Conservation (phyloP, 1,140 invertebrate genomes). For the Lanistes nyassanus region DNA sequence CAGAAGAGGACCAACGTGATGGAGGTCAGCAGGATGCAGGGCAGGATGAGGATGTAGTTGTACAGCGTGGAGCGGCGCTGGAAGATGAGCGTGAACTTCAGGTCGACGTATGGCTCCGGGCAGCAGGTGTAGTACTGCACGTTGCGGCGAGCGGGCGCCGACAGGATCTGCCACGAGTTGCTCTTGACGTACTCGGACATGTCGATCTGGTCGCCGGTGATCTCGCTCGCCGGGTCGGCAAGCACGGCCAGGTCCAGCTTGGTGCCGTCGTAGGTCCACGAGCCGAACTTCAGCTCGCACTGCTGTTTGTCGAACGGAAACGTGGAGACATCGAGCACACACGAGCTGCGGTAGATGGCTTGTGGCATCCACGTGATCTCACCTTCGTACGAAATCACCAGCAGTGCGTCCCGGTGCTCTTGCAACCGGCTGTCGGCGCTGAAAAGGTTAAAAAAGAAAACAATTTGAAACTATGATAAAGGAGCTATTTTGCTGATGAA, state of each 20-base stretch:
- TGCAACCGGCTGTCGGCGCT: slow-evolving; percentile 63
- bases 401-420: slow-evolving; percentile 62
- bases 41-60: slow-evolving; percentile 66
- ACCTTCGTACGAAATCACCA: slow-evolving; percentile 79
- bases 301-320: slow-evolving; percentile 67
- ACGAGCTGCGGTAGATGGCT: slow-evolving; percentile 98
- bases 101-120: slow-evolving; percentile 60
- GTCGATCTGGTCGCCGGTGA: slow-evolving; percentile 46
- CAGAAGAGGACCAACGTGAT: slow-evolving; percentile 68
- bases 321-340: slow-evolving; percentile 73
- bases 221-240: slow-evolving; percentile 33
- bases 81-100: slow-evolving; percentile 62
- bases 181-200: slow-evolving; percentile 59
- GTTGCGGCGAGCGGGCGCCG: slow-evolving; percentile 49
- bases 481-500: too few relatives aligned
- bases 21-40: slow-evolving; percentile 65
- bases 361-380: slow-evolving; percentile 96
- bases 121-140: slow-evolving; percentile 61
- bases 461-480: not conserved
- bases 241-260: slow-evolving; percentile 50
- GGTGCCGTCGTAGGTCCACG: slow-evolving; percentile 65
- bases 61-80: slow-evolving; percentile 65
- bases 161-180: slow-evolving; percentile 65
- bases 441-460: slow-evolving; percentile 33
- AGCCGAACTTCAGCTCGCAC: slow-evolving; percentile 66